Conservation (phyloP, 2,888 invertebrate species). For the Heterodera filipjevi region DNA sequence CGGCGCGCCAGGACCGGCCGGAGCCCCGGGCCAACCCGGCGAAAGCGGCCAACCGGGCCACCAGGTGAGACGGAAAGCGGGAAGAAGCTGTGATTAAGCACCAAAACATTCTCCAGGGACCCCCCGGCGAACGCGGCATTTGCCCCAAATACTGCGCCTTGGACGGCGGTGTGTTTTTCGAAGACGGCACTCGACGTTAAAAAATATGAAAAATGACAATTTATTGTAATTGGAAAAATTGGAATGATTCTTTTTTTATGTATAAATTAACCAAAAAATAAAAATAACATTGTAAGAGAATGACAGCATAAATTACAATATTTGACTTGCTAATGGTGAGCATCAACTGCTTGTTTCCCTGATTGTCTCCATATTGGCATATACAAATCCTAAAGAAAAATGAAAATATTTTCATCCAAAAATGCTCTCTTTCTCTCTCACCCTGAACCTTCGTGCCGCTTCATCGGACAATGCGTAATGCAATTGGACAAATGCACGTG, state of each 20-base stretch:
- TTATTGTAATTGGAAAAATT: background rate
- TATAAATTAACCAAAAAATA: background rate
- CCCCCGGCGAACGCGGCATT: conserved; percentile 53
- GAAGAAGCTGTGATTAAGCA: too few relatives aligned
- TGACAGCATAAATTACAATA: background rate
- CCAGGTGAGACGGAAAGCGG: background rate
- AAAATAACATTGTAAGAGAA: too few relatives aligned
- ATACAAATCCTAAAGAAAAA: background rate
- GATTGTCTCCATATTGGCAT: background rate
- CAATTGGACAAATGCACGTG: background rate
- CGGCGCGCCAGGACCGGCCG: conserved; percentile 36
- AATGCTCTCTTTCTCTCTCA: background rate
- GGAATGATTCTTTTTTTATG: background rate
- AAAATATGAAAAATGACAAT: background rate
- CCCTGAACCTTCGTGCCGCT: background rate
- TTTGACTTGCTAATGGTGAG: background rate
- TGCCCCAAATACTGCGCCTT: conserved; percentile 62
- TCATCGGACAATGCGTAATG: background rate
- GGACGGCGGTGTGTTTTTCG: conserved; percentile 64
- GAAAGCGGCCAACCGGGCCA: conserved; percentile 37
- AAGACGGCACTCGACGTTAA: conserved; percentile 56
- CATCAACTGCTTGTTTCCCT: too few relatives aligned
- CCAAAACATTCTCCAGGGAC: conserved; percentile 9
- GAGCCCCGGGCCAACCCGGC: conserved; percentile 32
- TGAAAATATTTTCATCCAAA: too few relatives aligned